Base-by-base conservation (phyloP, 1,140 invertebrate genomes). In the Caenorhabditis latens region DNA sequence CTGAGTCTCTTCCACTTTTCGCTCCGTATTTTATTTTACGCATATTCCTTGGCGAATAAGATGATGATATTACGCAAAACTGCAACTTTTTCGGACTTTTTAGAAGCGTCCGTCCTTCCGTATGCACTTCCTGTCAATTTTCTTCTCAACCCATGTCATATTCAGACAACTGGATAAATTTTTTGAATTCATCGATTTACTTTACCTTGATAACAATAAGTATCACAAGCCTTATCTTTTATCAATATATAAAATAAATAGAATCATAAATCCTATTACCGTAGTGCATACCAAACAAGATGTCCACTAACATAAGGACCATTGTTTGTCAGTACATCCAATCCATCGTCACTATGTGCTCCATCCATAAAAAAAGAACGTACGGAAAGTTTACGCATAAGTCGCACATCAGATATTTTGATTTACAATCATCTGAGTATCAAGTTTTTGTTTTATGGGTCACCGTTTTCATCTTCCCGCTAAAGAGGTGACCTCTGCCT, bases 21-120 rank as follows among this genome's bases (percentile, higher is more conserved):
- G 58, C n/a, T n/a, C 16, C 65, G 21, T 11, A 46, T 71, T 71
- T 48, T 46, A 16, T 46, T n/a, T 50, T 24, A 11, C 16, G 7
- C 43, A 43, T 24, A 14, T 48, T 32, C 61, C n/a, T 24, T 32
- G 43, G 71, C 5, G 67, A 71, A 71, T 71, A 79, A 79, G 43
- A 79, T 50, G 43, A 79, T 79, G 43, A 79, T 79, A 79, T 79
- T 79, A 79, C 71, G 65, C 71, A 79, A 79, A 79, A 79, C 71
- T 21, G 71, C 71, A 79, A 79, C 71, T 48, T 79, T 65, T 79
- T 79, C 46, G 46, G 71, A 50, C 43, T 50, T 79, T 79, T 50
- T 79, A 32, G 32, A 79, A 79, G 46, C 71, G n/a, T 50, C 71
- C 40, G 43, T 24, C 71, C 21, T 79, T 50, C 71, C 42, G 67